Base-by-base conservation (phyloP, 2,888 invertebrate genomes). In the Camponotus fellah region DNA sequence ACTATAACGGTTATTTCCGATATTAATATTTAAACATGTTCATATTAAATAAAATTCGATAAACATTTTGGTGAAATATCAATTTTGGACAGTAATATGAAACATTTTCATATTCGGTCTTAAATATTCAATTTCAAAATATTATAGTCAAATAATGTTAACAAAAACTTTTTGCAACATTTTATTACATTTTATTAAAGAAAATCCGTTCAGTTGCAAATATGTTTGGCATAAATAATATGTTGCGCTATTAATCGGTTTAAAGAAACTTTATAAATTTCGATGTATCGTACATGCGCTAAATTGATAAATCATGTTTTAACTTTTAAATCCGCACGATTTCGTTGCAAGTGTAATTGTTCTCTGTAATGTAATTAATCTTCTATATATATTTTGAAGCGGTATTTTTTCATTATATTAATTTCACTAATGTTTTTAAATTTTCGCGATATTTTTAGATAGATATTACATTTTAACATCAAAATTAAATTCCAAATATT, bases 191-290 rank as follows among this genome's bases (percentile, higher is more conserved):
- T 64, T 76, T 14, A 64, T 21, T 76, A 49, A 53, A 66, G 26
- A 12, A 26, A 66, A 53, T 34, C 10, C 37, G 37, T 53, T 66
- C 26, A 37, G 65, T 65, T 76, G 64, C 46, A 10, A 76, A 76
- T 65, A 53, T 14, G 12, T 56, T 65, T 56, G 14, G 6, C 40
- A 40, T 14, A n/a, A 68, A 21, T 53, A 53, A 66, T 43, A 66
- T 77, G 66, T 56, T 40, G 26, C 53, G 40, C 4, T 26, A 34
- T 60, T 68, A 56, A 77, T 77, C 53, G 53, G 26, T 34, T 68
- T 32, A 56, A 26, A 26, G 56, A 32, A 56, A 56, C 56, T 56
- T 43, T 40, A 77, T 21, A 68, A 66, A 68, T 77, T 68, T 56
- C 40, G 10, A 40, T 75, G 14, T 37, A 53, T n/a, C 9, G 12